A percentile compares a stretch with the other conserved stretches of the same genome.
phyloP scores from a whole-genome alignment of 2,797 vertebrate species.

The Pantherophis alleghaniensis region DNA sequence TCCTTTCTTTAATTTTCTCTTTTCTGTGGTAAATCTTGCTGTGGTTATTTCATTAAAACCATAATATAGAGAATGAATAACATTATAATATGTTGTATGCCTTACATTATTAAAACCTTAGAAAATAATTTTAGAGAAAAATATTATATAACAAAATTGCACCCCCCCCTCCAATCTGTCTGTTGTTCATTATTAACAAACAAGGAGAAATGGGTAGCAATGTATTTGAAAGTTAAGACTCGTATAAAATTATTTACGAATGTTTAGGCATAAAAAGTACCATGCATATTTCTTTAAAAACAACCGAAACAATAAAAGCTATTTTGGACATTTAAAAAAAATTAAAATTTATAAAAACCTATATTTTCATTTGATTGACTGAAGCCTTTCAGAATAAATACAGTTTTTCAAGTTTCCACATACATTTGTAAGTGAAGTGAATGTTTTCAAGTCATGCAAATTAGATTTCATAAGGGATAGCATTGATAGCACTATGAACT shows the following conservation, averaged over 20 bases:
- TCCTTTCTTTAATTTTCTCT: conserved; percentile 38
- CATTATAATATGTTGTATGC: neutral
- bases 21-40: neutral
- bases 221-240: neutral
- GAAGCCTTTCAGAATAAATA: neutral
- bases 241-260: neutral
- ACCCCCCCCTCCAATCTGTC: neutral
- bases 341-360: neutral
- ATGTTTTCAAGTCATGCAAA: neutral
- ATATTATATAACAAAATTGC: neutral
- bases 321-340: neutral
- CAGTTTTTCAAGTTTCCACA: neutral
- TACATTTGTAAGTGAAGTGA: neutral
- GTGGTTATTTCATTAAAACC: neutral
- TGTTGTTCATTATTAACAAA: neutral
- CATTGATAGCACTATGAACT: neutral
- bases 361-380: neutral
- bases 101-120: neutral
- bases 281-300: neutral
- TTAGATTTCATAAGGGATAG: neutral
- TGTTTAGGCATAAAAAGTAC: neutral
- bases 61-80: conserved; percentile 2
- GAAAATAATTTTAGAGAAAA: neutral
- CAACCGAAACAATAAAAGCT: neutral
- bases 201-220: neutral